A percentile compares a stretch with the other conserved stretches of the same genome.
These are phyloP conservation scores for Rhopalosiphum padi DNA, from an alignment of 1,140 invertebrate genomes.

Conservation along the genomic window DNA sequence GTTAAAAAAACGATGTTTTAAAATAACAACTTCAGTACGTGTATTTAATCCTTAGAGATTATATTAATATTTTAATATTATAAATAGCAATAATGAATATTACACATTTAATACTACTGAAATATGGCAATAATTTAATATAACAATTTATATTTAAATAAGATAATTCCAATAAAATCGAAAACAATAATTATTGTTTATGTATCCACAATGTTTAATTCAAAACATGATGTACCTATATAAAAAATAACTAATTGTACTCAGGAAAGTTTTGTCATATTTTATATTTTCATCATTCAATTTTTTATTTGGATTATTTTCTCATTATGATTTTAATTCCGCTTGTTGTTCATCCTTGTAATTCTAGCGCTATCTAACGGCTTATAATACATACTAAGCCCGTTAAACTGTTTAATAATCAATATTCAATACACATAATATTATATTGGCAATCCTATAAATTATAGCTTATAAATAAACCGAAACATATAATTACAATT, in stretches of 20 bases:
- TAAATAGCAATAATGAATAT: neutral
- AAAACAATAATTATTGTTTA: neutral
- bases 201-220: too few relatives aligned
- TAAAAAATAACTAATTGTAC: neutral
- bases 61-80: neutral
- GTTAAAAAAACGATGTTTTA: neutral
- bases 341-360: neutral
- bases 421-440: neutral
- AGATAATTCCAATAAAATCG: neutral
- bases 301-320: neutral
- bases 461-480: neutral
- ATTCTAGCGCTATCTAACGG: neutral
- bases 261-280: neutral
- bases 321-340: neutral
- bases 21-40: too few relatives aligned
- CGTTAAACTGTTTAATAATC: neutral
- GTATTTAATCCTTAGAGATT: neutral
- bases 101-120: neutral
- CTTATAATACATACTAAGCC: neutral
- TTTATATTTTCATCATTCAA: neutral
- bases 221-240: neutral
- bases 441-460: neutral
- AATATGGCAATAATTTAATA: neutral
- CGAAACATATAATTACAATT: neutral
- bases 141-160: neutral